Conservation (phyloP, 2,797 vertebrate species). For the Malurus splendens region DNA sequence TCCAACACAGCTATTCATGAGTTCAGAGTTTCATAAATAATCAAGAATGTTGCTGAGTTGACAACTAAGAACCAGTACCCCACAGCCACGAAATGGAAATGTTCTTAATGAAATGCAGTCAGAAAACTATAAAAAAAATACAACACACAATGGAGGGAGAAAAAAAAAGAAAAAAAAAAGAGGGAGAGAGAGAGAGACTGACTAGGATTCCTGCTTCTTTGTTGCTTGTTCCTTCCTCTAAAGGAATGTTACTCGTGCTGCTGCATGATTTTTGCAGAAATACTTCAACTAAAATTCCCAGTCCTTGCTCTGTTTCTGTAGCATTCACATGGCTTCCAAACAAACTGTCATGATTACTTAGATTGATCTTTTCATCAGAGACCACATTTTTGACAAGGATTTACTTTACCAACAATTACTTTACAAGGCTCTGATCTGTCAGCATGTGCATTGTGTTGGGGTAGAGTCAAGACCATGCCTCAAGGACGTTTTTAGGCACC, state of each 20-base stretch:
- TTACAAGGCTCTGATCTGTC: conserved; percentile 21
- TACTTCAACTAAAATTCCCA: not conserved
- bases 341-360: not conserved
- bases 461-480: not conserved
- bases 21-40: not conserved
- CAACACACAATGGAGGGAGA: not conserved
- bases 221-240: not conserved
- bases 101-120: not conserved
- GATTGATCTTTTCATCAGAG: not conserved
- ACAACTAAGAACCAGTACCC: not conserved
- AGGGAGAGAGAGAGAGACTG: not conserved
- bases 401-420: not conserved
- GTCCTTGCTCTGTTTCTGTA: not conserved
- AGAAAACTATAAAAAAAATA: not conserved
- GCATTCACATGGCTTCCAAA: not conserved
- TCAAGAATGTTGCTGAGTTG: not conserved
- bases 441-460: not conserved
- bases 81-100: not conserved
- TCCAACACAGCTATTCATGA: not conserved
- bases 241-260: not conserved
- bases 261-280: not conserved
- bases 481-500: not conserved
- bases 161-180: not conserved
- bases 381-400: not conserved
- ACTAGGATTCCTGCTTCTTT: not conserved